Evolutionary conservation across 2,113 vertebrate genomes (phyloP), one percentile per base, ranked within the genome.

Genomic region (Tachysurus fulvidraco): DNA sequence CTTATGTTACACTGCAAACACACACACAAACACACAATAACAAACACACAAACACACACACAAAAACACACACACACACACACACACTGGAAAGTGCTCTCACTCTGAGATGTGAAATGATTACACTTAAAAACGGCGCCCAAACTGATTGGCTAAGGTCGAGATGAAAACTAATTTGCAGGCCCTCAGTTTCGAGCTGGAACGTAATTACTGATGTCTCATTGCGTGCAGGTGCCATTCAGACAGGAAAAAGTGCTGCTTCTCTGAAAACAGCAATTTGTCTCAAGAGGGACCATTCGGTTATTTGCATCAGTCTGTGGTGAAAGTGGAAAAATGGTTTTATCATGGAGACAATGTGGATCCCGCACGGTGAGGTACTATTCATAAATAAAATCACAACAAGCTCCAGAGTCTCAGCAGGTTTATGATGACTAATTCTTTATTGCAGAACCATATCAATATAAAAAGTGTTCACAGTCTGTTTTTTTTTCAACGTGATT

Each of bases 121-220:
- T 81, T 62, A 30, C 65, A 54, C 71, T 85, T 81, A 88, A 88
- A 85, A 88, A 85, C 25, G 65, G 83, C 23, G 64, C 65, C 76
- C 67, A 74, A 85, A 88, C 78, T 84, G 87, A 88, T 69, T 85
- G 76, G 76, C 5, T 81, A 81, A 59, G 86, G 74, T 85, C 60
- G 62, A 77, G 84, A 77, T 79, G 71, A 57, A 87, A 83, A 62
- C 69, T 87, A 83, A 88, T 79, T 59, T 76, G 54, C 57, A 84
- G 74, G 19, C 23, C 28, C 46, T 79, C 30, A 28, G 84, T 57
- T 67, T 69, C 14, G 30, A 69, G 30, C 62, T 57, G 84, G 62
- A 80, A 57, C 55, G 7, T 84, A 28, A 52, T 87, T 81, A 87
- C 67, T 44, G 50, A 44, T 30, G 23, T 60, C 76, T 86, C 76